Evolutionary conservation across 2,888 invertebrate genomes (phyloP).

Genomic region (Malthinus flaveolus): DNA sequence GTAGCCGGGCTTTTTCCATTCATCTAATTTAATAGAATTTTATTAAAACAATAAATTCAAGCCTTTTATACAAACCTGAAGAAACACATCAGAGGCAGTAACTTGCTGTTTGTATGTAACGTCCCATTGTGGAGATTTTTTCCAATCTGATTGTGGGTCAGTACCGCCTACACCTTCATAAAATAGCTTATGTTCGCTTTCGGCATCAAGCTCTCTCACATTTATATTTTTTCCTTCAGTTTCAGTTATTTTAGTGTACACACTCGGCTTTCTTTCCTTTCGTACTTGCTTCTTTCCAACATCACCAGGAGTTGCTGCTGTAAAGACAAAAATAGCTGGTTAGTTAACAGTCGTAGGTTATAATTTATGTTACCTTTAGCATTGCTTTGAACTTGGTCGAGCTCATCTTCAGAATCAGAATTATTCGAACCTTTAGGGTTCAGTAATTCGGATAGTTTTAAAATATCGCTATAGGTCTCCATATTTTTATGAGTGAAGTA

Average conservation of each 20-base stretch:
- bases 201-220: slow-evolving; percentile 40
- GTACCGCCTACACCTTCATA: not conserved
- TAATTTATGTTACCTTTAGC: not conserved
- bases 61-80: slow-evolving; percentile 64
- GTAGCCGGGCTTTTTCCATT: slow-evolving; percentile 77
- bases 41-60: not conserved
- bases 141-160: slow-evolving; percentile 47
- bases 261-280: slow-evolving; percentile 8
- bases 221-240: slow-evolving; percentile 39
- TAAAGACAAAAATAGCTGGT: not conserved
- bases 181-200: slow-evolving; percentile 1
- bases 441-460: slow-evolving; percentile 49
- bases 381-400: not conserved
- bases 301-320: slow-evolving; percentile 35
- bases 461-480: slow-evolving; percentile 39
- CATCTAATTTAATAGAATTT: slow-evolving; percentile 62
- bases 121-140: slow-evolving; percentile 72
- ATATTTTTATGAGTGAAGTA: slow-evolving; percentile 22
- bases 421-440: slow-evolving; percentile 40
- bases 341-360: too few species aligned
- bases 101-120: slow-evolving; percentile 86
- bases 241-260: slow-evolving; percentile 8
- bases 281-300: slow-evolving; percentile 25
- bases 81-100: slow-evolving; percentile 81
- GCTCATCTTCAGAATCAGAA: slow-evolving; percentile 46